phyloP scores from a whole-genome alignment of 2,113 vertebrate genomes.

The Stercorarius parasiticus region DNA sequence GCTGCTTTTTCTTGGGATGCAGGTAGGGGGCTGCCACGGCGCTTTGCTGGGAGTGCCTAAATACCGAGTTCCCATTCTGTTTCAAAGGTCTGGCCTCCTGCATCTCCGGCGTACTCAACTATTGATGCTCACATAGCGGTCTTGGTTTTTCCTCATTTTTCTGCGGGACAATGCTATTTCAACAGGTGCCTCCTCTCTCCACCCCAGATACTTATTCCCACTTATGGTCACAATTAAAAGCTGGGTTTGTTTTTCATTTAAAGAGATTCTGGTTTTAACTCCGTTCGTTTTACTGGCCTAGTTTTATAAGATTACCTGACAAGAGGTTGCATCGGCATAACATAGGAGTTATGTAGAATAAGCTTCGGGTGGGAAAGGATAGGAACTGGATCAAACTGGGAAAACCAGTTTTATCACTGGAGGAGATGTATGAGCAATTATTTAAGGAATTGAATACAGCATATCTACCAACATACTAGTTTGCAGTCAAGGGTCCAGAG shows the following conservation, averaged over 20 bases:
- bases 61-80: not conserved
- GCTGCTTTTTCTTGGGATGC: not conserved
- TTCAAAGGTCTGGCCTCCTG: not conserved
- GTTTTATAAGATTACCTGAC: not conserved
- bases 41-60: not conserved
- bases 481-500: not conserved
- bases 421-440: not conserved
- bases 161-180: not conserved
- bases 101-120: not conserved
- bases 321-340: not conserved
- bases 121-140: not conserved
- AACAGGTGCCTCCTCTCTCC: not conserved
- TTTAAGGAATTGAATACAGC: not conserved
- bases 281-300: not conserved
- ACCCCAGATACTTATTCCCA: not conserved
- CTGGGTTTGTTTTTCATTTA: not conserved
- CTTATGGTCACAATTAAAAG: not conserved
- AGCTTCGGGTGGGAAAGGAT: not conserved
- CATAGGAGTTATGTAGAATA: not conserved
- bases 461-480: not conserved
- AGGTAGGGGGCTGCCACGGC: not conserved
- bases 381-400: no score
- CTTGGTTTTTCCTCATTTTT: not conserved
- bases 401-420: not conserved
- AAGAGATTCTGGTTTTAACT: not conserved